A percentile compares a stretch with the other conserved stretches of the same genome.
phyloP scores from a whole-genome alignment of 2,113 vertebrate species.

The Thunnus maccoyii region DNA sequence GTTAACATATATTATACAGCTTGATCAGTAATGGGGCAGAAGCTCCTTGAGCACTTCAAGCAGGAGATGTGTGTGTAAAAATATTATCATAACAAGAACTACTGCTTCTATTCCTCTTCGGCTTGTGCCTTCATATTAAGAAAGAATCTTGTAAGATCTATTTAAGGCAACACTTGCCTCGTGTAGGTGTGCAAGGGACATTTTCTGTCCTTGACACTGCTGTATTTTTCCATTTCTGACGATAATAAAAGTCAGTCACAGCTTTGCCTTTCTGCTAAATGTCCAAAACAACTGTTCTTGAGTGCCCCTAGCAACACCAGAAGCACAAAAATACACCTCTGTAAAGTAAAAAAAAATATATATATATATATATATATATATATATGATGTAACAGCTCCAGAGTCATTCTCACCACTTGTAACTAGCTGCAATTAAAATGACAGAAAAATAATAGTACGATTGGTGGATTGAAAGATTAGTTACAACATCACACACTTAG shows the following conservation, averaged over 20 bases:
- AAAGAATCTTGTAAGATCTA: background rate
- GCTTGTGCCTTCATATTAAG: background rate
- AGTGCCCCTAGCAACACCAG: background rate
- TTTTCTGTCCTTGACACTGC: background rate
- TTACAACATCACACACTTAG: background rate
- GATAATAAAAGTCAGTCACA: background rate
- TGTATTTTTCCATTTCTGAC: background rate
- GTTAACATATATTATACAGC: background rate
- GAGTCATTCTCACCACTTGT: background rate
- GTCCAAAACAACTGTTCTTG: background rate
- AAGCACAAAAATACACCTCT: background rate
- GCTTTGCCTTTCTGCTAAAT: background rate
- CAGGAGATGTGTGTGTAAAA: background rate
- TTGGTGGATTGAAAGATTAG: background rate
- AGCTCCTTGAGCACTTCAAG: background rate
- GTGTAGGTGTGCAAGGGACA: background rate
- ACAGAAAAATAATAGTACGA: too few species aligned
- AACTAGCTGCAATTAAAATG: background rate
- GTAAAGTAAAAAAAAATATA: too few species aligned
- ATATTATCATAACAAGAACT: background rate
- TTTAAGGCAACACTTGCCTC: background rate
- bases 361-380: too few species aligned
- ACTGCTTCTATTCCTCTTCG: background rate
- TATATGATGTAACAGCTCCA: background rate
- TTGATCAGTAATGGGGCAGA: background rate